These are phyloP conservation scores for Sesamia inferens DNA, from an alignment of 2,888 invertebrate genomes.

Conservation along the genomic window DNA sequence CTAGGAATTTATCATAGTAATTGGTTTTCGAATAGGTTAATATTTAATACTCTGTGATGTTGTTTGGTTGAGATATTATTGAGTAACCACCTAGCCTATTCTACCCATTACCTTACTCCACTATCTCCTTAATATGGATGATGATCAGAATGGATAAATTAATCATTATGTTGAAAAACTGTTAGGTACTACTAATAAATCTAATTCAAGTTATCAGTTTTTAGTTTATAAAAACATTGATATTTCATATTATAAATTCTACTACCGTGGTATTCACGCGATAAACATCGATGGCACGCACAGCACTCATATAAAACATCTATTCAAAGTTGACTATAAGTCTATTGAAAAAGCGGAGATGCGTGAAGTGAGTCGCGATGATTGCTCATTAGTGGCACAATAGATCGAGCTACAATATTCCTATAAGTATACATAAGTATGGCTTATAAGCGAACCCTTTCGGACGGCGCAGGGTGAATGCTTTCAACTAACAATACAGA, in stretches of 20 bases:
- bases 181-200: not conserved
- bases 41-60: not conserved
- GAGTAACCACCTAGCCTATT: too few relatives aligned
- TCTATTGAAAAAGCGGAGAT: slow-evolving; percentile 64
- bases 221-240: not conserved
- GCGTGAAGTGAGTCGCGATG: slow-evolving; percentile 74
- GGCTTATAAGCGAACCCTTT: slow-evolving; percentile 56
- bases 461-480: slow-evolving; percentile 34
- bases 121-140: too few relatives aligned
- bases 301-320: slow-evolving; percentile 50
- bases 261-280: not conserved
- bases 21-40: slow-evolving; percentile 28
- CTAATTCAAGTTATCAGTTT: not conserved
- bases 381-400: slow-evolving; percentile 87
- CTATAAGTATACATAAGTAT: slow-evolving; percentile 42
- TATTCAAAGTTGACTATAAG: slow-evolving; percentile 65
- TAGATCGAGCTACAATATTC: slow-evolving; percentile 77
- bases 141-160: not conserved
- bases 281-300: slow-evolving; percentile 4
- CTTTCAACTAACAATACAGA: slow-evolving; percentile 53
- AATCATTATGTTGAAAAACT: not conserved
- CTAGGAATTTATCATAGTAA: not conserved
- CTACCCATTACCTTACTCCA: too few relatives aligned
- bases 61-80: not conserved
- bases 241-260: not conserved